These are phyloP conservation scores for Oryzias dopingdopingensis DNA, from an alignment of 2,797 vertebrate genomes.

Conservation along the genomic window DNA sequence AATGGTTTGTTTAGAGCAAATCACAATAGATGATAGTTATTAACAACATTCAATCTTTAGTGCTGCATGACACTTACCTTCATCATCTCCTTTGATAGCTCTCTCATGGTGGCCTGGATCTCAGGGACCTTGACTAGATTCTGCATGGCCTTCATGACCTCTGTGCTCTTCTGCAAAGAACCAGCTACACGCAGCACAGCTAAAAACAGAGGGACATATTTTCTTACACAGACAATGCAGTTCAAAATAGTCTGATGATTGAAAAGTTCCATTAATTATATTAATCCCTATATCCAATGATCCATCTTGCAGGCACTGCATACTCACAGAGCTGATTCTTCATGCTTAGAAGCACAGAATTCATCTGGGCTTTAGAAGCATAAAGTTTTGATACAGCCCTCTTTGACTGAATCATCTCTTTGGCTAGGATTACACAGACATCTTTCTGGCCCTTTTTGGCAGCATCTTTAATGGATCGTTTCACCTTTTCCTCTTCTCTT, in stretches of 20 bases:
- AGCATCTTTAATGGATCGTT: slow-evolving; percentile 93
- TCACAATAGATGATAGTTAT: not conserved
- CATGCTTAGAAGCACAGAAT: slow-evolving; percentile 95
- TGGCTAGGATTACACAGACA: slow-evolving; percentile 91
- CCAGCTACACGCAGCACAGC: slow-evolving; percentile 91
- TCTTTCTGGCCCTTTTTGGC: slow-evolving; percentile 95
- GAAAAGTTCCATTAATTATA: not conserved
- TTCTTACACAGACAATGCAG: not conserved
- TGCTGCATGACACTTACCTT: slow-evolving; percentile 79
- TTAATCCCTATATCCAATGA: not conserved
- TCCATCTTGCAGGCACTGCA: not conserved
- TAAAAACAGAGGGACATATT: slow-evolving; percentile 53
- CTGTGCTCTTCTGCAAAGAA: slow-evolving; percentile 93
- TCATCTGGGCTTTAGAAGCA: slow-evolving; percentile 97
- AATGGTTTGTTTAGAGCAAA: not conserved
- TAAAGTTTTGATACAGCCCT: slow-evolving; percentile 90
- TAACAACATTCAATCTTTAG: not conserved
- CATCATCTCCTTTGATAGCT: slow-evolving; percentile 98
- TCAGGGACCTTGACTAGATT: slow-evolving; percentile 93
- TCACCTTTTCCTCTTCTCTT: slow-evolving; percentile 96
- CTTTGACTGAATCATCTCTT: slow-evolving; percentile 93
- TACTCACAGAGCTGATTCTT: slow-evolving; percentile 96
- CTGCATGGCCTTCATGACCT: slow-evolving; percentile 99
- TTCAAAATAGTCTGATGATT: not conserved
- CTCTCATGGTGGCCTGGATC: slow-evolving; percentile 96